phyloP scores from a whole-genome alignment of 2,888 invertebrate species.

The Orchestes rusci region DNA sequence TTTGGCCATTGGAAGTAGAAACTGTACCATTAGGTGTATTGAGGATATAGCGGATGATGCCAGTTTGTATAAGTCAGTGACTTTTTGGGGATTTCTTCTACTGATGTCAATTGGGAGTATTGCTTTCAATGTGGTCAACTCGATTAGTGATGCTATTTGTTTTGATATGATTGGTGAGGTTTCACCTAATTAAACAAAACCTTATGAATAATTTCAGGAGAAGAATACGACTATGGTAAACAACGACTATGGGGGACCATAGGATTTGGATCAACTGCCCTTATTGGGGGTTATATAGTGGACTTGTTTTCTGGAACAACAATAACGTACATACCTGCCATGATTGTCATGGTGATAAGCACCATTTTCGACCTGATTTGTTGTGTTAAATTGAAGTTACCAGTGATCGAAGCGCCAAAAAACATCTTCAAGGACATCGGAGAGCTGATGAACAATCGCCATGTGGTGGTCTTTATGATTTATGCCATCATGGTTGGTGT shows the following conservation, averaged over 20 bases:
- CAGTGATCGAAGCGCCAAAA: slow-evolving; percentile 58
- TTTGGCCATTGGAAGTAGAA: slow-evolving; percentile 6
- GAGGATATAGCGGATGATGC: slow-evolving; percentile 31
- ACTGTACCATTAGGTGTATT: slow-evolving; percentile 32
- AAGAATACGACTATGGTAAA: slow-evolving; percentile 64
- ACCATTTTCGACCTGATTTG: slow-evolving; percentile 59
- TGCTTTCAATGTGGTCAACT: slow-evolving; percentile 77
- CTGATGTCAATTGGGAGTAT: slow-evolving; percentile 69
- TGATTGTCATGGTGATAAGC: slow-evolving; percentile 58
- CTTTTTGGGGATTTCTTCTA: slow-evolving; percentile 69
- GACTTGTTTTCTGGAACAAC: slow-evolving; percentile 55
- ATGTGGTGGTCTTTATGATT: slow-evolving; percentile 60
- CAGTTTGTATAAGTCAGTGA: slow-evolving; percentile 49
- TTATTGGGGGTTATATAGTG: slow-evolving; percentile 62
- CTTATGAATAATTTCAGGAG: slow-evolving; percentile 45
- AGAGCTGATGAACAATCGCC: slow-evolving; percentile 54
- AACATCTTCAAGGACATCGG: slow-evolving; percentile 62
- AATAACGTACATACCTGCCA: slow-evolving; percentile 63
- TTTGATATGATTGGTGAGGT: slow-evolving; percentile 71
- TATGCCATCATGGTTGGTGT: slow-evolving; percentile 72
- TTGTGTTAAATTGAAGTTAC: slow-evolving; percentile 60
- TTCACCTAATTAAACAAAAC: not conserved
- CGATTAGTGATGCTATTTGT: slow-evolving; percentile 84
- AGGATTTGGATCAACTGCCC: slow-evolving; percentile 68
- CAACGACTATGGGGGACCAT: slow-evolving; percentile 79